phyloP scores from a whole-genome alignment of 2,797 vertebrate genomes.

The Mycteria americana region DNA sequence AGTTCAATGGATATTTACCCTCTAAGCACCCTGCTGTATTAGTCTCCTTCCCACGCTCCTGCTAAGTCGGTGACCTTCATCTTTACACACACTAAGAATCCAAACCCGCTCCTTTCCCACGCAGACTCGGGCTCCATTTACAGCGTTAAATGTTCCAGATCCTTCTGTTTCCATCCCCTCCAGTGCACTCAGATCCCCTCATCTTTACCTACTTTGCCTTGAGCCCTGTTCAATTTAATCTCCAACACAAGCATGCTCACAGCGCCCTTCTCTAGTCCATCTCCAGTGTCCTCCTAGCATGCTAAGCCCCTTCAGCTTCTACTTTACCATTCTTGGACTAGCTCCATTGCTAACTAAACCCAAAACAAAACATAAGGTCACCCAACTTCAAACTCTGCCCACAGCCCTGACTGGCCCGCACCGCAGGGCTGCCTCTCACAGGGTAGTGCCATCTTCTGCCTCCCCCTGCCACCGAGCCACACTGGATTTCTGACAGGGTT shows the following conservation, averaged over 20 bases:
- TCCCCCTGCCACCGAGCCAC: too few relatives aligned
- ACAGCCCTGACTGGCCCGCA: accelerated
- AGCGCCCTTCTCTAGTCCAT: accelerated
- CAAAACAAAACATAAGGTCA: background rate
- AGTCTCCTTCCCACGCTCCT: background rate
- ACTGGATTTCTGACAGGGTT: background rate
- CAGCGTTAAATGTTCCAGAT: background rate
- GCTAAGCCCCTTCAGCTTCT: background rate
- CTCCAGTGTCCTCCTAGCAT: background rate
- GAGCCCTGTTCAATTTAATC: background rate
- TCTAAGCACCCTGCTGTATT: background rate
- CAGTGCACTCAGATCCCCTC: background rate
- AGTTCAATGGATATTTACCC: background rate
- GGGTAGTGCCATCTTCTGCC: background rate
- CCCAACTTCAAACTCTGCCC: background rate
- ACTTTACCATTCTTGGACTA: background rate
- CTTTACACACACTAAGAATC: background rate
- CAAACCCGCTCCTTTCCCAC: background rate
- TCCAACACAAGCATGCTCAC: accelerated
- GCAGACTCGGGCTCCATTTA: background rate
- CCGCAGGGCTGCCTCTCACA: background rate
- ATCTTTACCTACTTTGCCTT: background rate
- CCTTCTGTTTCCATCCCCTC: background rate
- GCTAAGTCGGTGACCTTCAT: background rate
- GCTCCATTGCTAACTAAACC: background rate